phyloP scores from a whole-genome alignment of 2,797 vertebrate genomes.

The Poeciliopsis presidionis region DNA sequence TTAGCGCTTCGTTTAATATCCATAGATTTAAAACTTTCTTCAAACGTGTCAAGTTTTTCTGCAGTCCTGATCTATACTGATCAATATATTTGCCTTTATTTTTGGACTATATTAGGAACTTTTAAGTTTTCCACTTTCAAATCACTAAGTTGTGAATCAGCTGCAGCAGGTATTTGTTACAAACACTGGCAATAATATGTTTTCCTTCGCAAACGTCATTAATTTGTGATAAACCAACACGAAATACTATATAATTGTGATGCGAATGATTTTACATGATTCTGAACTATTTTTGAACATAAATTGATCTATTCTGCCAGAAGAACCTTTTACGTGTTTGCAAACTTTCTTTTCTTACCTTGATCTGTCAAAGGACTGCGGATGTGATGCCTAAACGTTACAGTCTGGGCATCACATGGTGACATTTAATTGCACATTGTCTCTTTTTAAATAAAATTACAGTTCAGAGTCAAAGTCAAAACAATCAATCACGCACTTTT shows the following conservation, averaged over 20 bases:
- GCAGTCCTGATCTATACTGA: background rate
- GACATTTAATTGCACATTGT: background rate
- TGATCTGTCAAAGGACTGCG: background rate
- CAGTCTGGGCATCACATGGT: background rate
- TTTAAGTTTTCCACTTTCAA: background rate
- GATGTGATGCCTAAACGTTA: background rate
- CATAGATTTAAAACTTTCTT: background rate
- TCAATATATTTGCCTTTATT: background rate
- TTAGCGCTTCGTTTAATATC: background rate
- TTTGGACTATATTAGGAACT: background rate
- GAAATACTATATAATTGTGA: background rate
- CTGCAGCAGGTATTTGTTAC: background rate
- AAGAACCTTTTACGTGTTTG: background rate
- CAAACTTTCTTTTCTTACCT: background rate
- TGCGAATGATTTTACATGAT: background rate
- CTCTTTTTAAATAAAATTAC: background rate
- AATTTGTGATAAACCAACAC: background rate
- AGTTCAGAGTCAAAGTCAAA: background rate
- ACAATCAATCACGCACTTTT: background rate
- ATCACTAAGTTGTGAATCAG: background rate
- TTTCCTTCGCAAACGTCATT: background rate
- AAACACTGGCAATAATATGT: background rate
- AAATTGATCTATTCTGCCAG: background rate
- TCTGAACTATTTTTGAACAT: background rate
- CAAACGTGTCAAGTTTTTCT: background rate